Percentiles rank a stretch among this genome's conserved stretches.
These are phyloP conservation scores for Drosophila paulistorum DNA, from an alignment of 1,140 invertebrate species.

Conservation along the genomic window DNA sequence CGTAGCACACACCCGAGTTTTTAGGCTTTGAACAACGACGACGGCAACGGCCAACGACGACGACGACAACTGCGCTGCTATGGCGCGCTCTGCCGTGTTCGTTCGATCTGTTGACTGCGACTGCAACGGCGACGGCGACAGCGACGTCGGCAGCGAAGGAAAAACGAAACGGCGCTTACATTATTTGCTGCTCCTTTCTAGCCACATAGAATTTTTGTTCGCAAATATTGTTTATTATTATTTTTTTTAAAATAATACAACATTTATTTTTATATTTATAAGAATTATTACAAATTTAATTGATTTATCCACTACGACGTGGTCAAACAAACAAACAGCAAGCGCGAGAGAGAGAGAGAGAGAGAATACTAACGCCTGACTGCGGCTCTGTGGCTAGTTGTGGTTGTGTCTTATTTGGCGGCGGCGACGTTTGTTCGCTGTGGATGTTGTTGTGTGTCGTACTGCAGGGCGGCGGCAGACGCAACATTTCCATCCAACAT, in stretches of 20 bases:
- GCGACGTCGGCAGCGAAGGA: neutral
- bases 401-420: conserved; percentile 10
- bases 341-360: neutral
- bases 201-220: neutral
- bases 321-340: neutral
- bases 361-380: conserved; percentile 11
- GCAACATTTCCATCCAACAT: conserved; percentile 3
- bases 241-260: neutral
- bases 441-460: neutral
- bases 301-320: conserved; percentile 3
- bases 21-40: conserved; percentile 67
- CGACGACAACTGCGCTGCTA: conserved; percentile 10
- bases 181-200: neutral
- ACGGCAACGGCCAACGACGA: conserved; percentile 33
- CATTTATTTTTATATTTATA: neutral
- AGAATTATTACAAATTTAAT: neutral
- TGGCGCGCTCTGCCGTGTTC: conserved; percentile 9
- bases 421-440: neutral
- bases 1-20: conserved; percentile 72
- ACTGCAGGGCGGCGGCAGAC: conserved; percentile 10
- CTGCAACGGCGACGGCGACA: neutral
- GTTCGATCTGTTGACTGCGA: conserved; percentile 13
- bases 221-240: neutral
- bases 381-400: conserved; percentile 1
- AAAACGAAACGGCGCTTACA: conserved; percentile 15